phyloP scores from a whole-genome alignment of 2,797 vertebrate species.

The Adelosebastes latens region DNA sequence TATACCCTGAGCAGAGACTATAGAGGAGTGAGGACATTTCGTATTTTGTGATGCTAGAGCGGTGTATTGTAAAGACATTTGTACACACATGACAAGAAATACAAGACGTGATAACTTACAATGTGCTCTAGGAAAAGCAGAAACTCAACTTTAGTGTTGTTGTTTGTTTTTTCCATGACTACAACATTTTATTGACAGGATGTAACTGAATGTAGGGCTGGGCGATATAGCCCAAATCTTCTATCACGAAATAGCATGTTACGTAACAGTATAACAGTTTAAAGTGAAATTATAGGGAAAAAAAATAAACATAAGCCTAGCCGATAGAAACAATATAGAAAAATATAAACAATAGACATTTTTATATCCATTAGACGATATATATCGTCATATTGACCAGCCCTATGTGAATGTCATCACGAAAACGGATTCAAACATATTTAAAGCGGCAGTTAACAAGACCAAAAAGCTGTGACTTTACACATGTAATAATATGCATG shows the following conservation, averaged over 20 bases:
- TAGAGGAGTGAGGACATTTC: too few species aligned
- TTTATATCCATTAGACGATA: too few species aligned
- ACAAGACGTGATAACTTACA: background rate
- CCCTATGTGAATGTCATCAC: background rate
- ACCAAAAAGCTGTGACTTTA: background rate
- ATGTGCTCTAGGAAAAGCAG: background rate
- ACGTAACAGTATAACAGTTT: too few species aligned
- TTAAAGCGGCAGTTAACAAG: background rate
- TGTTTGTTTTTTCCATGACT: background rate
- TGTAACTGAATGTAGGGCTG: background rate
- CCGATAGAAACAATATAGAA: too few species aligned
- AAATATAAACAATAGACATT: too few species aligned
- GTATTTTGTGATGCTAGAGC: background rate
- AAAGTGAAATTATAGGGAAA: too few species aligned
- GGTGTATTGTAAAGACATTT: background rate
- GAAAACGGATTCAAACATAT: background rate
- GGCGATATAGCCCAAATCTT: too few species aligned
- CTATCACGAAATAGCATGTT: too few species aligned
- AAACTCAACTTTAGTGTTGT: background rate
- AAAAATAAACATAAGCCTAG: too few species aligned
- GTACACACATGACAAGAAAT: background rate
- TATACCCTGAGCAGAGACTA: background rate
- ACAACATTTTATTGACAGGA: background rate
- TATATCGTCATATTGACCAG: too few species aligned
- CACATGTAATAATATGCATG: background rate